Evolutionary conservation across 2,113 vertebrate genomes (phyloP).

Genomic region (Phylloscopus trochiloides): DNA sequence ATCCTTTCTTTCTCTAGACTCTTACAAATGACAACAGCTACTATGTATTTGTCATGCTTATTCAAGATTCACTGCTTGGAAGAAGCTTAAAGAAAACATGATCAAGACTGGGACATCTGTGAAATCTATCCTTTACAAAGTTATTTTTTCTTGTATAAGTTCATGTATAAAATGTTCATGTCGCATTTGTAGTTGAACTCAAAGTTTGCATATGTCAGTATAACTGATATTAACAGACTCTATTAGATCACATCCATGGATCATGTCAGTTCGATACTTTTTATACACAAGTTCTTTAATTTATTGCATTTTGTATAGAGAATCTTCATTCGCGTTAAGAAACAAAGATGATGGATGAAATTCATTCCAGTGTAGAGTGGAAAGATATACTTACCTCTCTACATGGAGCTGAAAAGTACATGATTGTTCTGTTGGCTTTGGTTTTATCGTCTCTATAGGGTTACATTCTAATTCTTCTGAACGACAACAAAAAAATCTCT

Average conservation of each 20-base stretch:
- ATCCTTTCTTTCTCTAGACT: neutral
- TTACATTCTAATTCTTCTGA: neutral
- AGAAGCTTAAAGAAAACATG: neutral
- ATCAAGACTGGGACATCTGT: neutral
- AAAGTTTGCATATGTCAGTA: neutral
- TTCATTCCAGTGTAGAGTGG: neutral
- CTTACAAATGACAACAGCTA: neutral
- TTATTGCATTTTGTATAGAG: neutral
- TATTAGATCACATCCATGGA: neutral
- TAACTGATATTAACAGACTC: neutral
- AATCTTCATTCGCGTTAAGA: neutral
- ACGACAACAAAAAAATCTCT: neutral
- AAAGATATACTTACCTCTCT: neutral
- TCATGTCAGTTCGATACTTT: neutral
- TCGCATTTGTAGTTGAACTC: neutral
- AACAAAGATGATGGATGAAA: neutral
- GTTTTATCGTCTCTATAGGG: neutral
- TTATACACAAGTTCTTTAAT: neutral
- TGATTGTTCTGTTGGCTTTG: neutral
- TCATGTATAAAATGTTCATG: neutral
- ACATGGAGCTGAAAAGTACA: fast-evolving
- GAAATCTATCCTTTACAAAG: neutral
- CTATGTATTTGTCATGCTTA: neutral
- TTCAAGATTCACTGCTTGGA: neutral
- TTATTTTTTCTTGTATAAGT: neutral